Conservation (phyloP, 2,888 invertebrate species). For the Drosophila recens region DNA sequence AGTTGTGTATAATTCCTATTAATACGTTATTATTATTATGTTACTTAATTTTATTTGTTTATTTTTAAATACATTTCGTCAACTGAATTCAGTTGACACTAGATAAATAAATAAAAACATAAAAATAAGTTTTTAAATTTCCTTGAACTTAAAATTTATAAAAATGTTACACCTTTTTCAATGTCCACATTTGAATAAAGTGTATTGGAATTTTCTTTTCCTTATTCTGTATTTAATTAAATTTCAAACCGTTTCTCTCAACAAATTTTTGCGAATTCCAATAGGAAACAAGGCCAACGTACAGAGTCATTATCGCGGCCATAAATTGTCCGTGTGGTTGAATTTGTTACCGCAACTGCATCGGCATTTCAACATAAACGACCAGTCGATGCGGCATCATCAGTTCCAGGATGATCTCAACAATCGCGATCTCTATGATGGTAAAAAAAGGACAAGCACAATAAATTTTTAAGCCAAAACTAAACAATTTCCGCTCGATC, state of each 20-base stretch:
- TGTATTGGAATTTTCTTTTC: background rate
- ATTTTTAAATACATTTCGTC: no score
- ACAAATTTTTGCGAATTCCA: conserved; percentile 1
- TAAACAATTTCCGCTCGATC: background rate
- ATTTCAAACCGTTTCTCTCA: background rate
- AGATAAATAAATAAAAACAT: no score
- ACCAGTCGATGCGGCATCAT: conserved; percentile 94
- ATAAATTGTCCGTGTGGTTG: conserved; percentile 97
- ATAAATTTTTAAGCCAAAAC: background rate
- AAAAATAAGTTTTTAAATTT: no score
- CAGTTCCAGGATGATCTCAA: conserved; percentile 91
- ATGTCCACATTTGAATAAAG: background rate
- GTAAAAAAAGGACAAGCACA: conserved; percentile 83
- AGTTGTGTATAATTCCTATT: no score
- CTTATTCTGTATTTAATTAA: background rate
- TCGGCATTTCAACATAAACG: conserved; percentile 91
- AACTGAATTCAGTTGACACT: no score
- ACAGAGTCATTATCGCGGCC: conserved; percentile 96
- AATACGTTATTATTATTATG: no score
- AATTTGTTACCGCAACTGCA: conserved; percentile 96
- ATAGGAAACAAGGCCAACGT: conserved; percentile 91
- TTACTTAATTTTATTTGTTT: no score
- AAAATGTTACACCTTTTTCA: no score
- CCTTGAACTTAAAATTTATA: no score
- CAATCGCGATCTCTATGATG: conserved; percentile 89